Evolutionary conservation across 2,888 invertebrate species (phyloP).

Genomic region (Incurvaria masculella): DNA sequence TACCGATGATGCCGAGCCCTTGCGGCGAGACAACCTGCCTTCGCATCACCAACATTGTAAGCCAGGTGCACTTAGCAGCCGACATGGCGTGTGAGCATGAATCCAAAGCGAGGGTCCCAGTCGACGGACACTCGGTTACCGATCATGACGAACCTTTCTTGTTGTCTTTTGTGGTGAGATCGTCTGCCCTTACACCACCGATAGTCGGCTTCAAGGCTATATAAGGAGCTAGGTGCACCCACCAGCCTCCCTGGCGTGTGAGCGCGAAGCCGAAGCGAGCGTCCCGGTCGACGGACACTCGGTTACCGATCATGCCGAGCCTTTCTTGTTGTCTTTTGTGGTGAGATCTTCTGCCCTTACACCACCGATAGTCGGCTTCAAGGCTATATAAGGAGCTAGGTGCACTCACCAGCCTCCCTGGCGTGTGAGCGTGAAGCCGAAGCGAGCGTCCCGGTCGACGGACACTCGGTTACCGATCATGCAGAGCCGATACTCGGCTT

Average conservation of each 20-base stretch:
- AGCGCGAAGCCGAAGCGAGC: too few relatives aligned
- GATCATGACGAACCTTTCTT: conserved; percentile 92
- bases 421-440: conserved; percentile 93
- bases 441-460: conserved; percentile 88
- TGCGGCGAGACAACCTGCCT: too few relatives aligned
- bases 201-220: too few relatives aligned
- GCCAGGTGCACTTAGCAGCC: conserved; percentile 91
- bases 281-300: conserved; percentile 93
- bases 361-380: too few relatives aligned
- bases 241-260: conserved; percentile 94
- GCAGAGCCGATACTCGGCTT: conserved; percentile 60
- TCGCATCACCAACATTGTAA: too few relatives aligned
- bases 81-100: too few relatives aligned
- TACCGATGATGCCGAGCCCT: conserved; percentile 95
- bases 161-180: too few relatives aligned
- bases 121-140: conserved; percentile 97
- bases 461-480: conserved; percentile 97
- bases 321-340: too few relatives aligned
- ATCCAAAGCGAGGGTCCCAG: conserved; percentile 86
- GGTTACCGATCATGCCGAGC: conserved; percentile 93
- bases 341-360: conserved; percentile 94
- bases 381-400: neutral
- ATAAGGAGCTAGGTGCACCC: too few relatives aligned
- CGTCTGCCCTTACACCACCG: too few relatives aligned
- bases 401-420: conserved; percentile 90